phyloP scores from a whole-genome alignment of 2,113 vertebrate genomes.

The Pungitius pungitius region DNA sequence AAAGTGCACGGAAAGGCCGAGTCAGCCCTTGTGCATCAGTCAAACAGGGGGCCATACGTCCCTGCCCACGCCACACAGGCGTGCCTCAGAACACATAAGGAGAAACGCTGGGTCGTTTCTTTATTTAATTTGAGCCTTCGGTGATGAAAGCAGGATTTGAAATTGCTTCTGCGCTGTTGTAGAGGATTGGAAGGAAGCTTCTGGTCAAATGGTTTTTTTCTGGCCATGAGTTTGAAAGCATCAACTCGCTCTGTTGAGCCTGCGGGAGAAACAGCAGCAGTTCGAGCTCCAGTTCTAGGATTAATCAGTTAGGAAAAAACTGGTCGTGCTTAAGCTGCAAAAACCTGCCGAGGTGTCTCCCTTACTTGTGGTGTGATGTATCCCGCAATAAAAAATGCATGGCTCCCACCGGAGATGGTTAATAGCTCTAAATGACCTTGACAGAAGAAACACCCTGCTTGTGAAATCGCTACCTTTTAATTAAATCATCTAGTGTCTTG shows the following conservation, averaged over 20 bases:
- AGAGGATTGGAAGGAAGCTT: conserved; percentile 43
- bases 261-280: conserved; percentile 4
- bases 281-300: too few species aligned
- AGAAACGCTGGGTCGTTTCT: conserved; percentile 41
- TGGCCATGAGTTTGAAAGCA: conserved; percentile 30
- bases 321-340: background rate
- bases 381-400: conserved; percentile 27
- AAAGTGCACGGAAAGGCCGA: conserved; percentile 5
- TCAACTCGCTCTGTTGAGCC: conserved; percentile 16
- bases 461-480: conserved; percentile 18
- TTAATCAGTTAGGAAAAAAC: background rate
- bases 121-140: conserved; percentile 55
- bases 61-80: conserved; percentile 50
- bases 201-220: conserved; percentile 45
- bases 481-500: conserved; percentile 14
- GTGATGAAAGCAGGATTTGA: conserved; percentile 38
- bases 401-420: conserved; percentile 16
- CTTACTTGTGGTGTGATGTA: background rate
- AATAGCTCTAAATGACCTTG: conserved; percentile 47
- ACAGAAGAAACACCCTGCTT: background rate
- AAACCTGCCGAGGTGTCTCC: background rate
- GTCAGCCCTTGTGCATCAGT: conserved; percentile 43
- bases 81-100: conserved; percentile 38
- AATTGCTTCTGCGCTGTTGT: conserved; percentile 36
- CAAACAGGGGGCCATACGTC: conserved; percentile 40